phyloP scores from a whole-genome alignment of 1,140 invertebrate genomes.

The Vanessa atalanta region DNA sequence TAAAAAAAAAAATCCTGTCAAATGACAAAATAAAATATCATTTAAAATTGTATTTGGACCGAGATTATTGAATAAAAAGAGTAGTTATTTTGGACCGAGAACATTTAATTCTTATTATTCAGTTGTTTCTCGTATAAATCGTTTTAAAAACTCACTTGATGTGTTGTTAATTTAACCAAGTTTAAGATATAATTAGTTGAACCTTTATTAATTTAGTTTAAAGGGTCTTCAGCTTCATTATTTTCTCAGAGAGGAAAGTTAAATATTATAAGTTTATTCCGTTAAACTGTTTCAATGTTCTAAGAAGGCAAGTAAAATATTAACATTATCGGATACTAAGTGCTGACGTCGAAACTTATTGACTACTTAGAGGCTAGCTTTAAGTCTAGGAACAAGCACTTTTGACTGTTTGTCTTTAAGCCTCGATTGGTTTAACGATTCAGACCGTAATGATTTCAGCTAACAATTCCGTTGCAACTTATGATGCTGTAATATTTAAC shows the following conservation, averaged over 20 bases:
- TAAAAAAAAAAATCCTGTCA: no score
- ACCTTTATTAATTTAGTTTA: no score
- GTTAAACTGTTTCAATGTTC: neutral
- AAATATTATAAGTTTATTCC: neutral
- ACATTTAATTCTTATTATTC: no score
- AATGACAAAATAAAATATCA: no score
- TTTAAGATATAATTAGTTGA: no score
- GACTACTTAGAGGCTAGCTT: neutral
- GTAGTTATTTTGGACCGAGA: no score
- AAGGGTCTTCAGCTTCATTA: neutral
- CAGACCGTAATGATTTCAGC: neutral
- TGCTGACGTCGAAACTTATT: constrained; percentile 12
- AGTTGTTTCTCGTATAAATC: no score
- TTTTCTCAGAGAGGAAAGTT: neutral
- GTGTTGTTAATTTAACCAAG: no score
- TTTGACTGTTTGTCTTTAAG: constrained; percentile 16
- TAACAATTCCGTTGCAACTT: neutral
- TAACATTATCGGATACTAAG: constrained; percentile 16
- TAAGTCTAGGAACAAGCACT: constrained; percentile 8
- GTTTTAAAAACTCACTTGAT: no score
- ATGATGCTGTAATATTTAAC: neutral
- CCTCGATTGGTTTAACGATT: neutral
- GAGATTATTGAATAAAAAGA: no score
- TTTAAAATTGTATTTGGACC: no score
- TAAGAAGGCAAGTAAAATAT: constrained; percentile 17